Conservation (phyloP, 2,888 invertebrate species). For the Achlya flavicornis region DNA sequence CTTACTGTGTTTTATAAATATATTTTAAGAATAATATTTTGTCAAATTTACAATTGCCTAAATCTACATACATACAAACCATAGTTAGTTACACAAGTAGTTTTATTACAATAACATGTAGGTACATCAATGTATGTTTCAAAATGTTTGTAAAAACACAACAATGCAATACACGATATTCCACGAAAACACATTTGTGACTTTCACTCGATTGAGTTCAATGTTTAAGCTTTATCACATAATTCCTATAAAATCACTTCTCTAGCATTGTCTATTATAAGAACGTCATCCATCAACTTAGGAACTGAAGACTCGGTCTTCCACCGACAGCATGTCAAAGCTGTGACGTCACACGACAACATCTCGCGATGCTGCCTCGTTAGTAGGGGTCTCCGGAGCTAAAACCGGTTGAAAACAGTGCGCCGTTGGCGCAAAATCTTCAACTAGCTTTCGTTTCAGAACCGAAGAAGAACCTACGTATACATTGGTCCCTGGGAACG, state of each 20-base stretch:
- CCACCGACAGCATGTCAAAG: slow-evolving; percentile 82
- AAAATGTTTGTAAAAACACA: slow-evolving; percentile 58
- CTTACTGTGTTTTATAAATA: slow-evolving; percentile 83
- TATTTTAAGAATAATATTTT: slow-evolving; percentile 73
- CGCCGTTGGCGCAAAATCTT: slow-evolving; percentile 80
- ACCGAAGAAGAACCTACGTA: slow-evolving; percentile 85
- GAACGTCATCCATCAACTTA: slow-evolving; percentile 69
- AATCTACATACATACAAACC: slow-evolving; percentile 66
- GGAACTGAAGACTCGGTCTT: slow-evolving; percentile 84
- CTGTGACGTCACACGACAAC: slow-evolving; percentile 87
- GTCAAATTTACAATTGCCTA: slow-evolving; percentile 75
- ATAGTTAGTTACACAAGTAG: slow-evolving; percentile 59
- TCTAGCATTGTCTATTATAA: slow-evolving; percentile 50
- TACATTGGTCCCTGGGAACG: slow-evolving; percentile 84
- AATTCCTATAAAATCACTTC: slow-evolving; percentile 50
- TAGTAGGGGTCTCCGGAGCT: slow-evolving; percentile 76
- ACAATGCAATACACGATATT: slow-evolving; percentile 56
- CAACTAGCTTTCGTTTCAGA: slow-evolving; percentile 85
- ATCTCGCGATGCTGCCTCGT: slow-evolving; percentile 73
- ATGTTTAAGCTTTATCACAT: slow-evolving; percentile 51
- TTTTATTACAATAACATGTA: slow-evolving; percentile 72
- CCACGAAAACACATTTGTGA: slow-evolving; percentile 52
- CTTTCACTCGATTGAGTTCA: slow-evolving; percentile 54
- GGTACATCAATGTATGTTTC: slow-evolving; percentile 61
- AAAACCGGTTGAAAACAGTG: slow-evolving; percentile 85